Percentiles rank a stretch among this genome's conserved stretches.
Evolutionary conservation across 2,888 invertebrate genomes (phyloP).

Genomic region (Priocnemis perturbator): DNA sequence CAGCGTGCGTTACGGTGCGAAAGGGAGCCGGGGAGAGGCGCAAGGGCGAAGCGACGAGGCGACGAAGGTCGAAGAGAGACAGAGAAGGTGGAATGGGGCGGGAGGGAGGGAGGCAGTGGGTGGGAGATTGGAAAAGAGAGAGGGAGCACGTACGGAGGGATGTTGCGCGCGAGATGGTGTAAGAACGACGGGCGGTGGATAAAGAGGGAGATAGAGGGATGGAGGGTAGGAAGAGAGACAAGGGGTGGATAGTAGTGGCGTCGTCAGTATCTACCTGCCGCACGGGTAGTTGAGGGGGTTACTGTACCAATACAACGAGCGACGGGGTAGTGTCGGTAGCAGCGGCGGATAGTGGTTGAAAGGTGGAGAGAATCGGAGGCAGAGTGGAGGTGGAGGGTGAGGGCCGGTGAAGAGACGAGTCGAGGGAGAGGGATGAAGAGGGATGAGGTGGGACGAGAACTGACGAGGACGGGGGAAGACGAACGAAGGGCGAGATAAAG

Average conservation of each 20-base stretch:
- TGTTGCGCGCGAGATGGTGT: slow-evolving; percentile 13
- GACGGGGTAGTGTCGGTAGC: slow-evolving; percentile 22
- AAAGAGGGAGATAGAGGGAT: slow-evolving; percentile 3
- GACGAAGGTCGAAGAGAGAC: neutral
- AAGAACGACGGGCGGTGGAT: neutral
- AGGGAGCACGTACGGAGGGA: slow-evolving; percentile 28
- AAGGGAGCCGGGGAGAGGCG: neutral
- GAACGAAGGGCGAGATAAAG: neutral
- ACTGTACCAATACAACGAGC: slow-evolving; percentile 34
- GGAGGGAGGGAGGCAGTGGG: neutral
- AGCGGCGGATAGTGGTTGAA: slow-evolving; percentile 54
- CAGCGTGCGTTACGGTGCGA: neutral
- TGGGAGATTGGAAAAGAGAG: slow-evolving; percentile 32
- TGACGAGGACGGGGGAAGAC: slow-evolving; percentile 2
- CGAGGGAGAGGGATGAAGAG: slow-evolving; percentile 3
- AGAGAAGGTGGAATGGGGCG: neutral
- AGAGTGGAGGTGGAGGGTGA: slow-evolving; percentile 38
- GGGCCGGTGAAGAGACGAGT: slow-evolving; percentile 15
- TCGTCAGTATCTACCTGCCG: slow-evolving; percentile 61
- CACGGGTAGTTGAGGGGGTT: slow-evolving; percentile 49
- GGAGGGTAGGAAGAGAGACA: slow-evolving; percentile 27
- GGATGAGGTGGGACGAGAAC: neutral
- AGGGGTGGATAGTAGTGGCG: slow-evolving; percentile 42
- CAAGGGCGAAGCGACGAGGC: neutral
- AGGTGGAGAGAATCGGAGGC: slow-evolving; percentile 45